Base-by-base conservation (phyloP, 2,888 invertebrate genomes). In the Microchrysa polita region DNA sequence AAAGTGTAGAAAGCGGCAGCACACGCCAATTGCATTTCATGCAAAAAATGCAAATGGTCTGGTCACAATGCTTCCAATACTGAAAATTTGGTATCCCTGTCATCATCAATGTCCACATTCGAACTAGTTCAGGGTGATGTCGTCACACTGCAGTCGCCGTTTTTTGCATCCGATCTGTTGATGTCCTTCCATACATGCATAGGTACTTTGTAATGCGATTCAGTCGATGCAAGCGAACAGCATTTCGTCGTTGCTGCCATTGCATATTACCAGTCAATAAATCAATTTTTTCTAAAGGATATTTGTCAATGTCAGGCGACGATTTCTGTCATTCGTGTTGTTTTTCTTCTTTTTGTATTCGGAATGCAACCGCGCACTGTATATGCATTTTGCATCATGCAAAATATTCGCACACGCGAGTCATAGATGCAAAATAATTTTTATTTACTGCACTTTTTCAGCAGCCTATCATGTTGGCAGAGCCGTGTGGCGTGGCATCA, bases 251-350 rank as follows among this genome's bases (percentile, higher is more conserved):
- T 55, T 73, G 72, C 67, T 72, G 72, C 67, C 67, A 48, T 34
- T 67, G 60, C 67, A 67, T 74, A 76, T 76, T 74, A 69, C 74
- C 73, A 74, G 76, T 74, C 76, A 74, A 76, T 76, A 76, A 74
- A 76, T 76, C 76, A 76, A 76, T 69, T 74, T 76, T 76, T 76
- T 74, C 67, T 22, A 61, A 73, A 53, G 73, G 73, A 69, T 74
- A 76, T 76, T 76, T 76, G 76, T 76, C 76, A 76, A 76, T 73
- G 76, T 76, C 76, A 69, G 72, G 69, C 75, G 74, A 73, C 74
- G 69, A 75, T 75, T 75, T 75, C 75, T 75, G 75, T 75, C 75
- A 75, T 60, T 67, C 72, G 73, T 73, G 74, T 60, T 59, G 55
- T 34, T 34, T 34, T 34, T n/a, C n/a, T n/a, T n/a, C 34, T 52